Conservation (phyloP, 2,113 vertebrate genomes). For the Siniperca knerii region DNA sequence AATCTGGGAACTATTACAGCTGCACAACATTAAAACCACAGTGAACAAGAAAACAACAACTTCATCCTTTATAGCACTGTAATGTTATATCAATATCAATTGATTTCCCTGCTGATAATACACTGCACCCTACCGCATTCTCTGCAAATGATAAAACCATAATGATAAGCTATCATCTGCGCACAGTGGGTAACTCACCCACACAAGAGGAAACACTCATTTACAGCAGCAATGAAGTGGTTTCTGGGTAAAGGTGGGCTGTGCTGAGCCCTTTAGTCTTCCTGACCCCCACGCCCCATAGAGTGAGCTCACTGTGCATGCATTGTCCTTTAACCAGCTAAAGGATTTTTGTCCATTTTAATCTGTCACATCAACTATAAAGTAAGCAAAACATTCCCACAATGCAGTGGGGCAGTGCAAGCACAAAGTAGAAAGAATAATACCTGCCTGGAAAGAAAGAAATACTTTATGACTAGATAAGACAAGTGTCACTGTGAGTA, state of each 20-base stretch:
- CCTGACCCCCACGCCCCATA: background rate
- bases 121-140: constrained; percentile 54
- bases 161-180: constrained; percentile 74
- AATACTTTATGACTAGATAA: constrained; percentile 29
- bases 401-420: constrained; percentile 18
- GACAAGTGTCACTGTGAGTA: background rate
- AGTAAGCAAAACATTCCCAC: constrained; percentile 18
- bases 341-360: constrained; percentile 29
- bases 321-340: constrained; percentile 59
- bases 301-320: constrained; percentile 5
- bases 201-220: constrained; percentile 51
- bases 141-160: constrained; percentile 65
- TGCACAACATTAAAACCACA: constrained; percentile 24
- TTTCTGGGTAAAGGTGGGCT: constrained; percentile 52
- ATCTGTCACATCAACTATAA: constrained; percentile 43
- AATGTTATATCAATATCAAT: constrained; percentile 58
- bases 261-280: constrained; percentile 16
- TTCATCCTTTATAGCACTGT: constrained; percentile 39
- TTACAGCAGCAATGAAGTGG: constrained; percentile 45
- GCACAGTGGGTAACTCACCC: constrained; percentile 53
- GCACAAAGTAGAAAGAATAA: constrained; percentile 1
- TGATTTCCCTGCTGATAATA: constrained; percentile 71
- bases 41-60: constrained; percentile 41
- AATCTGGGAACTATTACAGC: constrained; percentile 27
- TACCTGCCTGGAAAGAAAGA: background rate